Evolutionary conservation across 2,888 invertebrate species (phyloP).

Genomic region (Sialis lutaria): DNA sequence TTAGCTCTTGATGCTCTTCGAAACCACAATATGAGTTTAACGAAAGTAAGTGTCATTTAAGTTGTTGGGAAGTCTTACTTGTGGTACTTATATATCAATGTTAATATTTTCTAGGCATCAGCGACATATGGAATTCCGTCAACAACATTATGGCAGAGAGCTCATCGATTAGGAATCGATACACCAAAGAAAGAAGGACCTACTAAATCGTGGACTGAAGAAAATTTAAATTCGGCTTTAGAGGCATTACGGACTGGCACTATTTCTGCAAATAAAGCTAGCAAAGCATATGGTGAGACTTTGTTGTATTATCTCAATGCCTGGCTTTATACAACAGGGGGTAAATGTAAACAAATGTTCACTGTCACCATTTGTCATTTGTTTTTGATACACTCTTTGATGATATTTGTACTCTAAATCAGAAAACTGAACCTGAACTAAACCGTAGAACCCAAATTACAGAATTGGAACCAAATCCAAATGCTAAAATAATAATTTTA

Average conservation of each 20-base stretch:
- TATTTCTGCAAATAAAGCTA: conserved; percentile 80
- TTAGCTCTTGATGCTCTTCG: conserved; percentile 69
- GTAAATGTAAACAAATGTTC: background rate
- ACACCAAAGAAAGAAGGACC: conserved; percentile 82
- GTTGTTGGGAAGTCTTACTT: background rate
- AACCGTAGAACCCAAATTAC: too few relatives aligned
- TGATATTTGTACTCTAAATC: too few relatives aligned
- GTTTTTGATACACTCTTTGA: too few relatives aligned
- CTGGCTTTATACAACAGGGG: background rate
- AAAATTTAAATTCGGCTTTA: conserved; percentile 62
- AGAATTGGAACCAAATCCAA: too few relatives aligned
- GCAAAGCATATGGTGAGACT: conserved; percentile 60
- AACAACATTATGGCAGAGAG: conserved; percentile 81
- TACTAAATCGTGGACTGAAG: conserved; percentile 76
- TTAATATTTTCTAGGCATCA: conserved; percentile 35
- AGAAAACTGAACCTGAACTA: too few relatives aligned
- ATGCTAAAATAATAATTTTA: too few relatives aligned
- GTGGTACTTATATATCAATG: background rate
- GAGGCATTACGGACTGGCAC: conserved; percentile 69
- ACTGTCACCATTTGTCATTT: background rate
- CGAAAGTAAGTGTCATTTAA: conserved; percentile 39
- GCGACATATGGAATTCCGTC: conserved; percentile 79
- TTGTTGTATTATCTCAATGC: background rate
- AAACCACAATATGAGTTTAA: conserved; percentile 77
- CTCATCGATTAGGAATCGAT: conserved; percentile 75